Conservation (phyloP, 1,140 invertebrate genomes). For the Metaphire vulgaris region DNA sequence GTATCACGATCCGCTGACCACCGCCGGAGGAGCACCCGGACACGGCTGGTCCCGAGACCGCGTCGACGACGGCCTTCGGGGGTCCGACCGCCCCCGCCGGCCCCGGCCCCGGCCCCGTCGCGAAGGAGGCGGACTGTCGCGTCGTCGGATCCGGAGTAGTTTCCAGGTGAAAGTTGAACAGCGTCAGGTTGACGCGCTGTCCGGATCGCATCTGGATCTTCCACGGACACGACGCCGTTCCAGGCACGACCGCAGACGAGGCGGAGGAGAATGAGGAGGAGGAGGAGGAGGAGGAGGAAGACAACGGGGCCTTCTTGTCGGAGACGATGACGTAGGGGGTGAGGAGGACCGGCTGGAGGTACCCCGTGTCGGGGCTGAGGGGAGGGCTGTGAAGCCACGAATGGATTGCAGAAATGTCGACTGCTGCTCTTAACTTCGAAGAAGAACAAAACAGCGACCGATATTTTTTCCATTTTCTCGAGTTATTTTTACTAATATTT, state of each 20-base stretch:
- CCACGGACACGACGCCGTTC: conserved; percentile 10
- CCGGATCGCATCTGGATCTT: conserved; percentile 4
- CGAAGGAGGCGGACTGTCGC: no score
- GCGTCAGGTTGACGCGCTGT: conserved; percentile 11
- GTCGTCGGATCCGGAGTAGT: no score
- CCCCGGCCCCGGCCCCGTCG: no score
- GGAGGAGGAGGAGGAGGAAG: background rate
- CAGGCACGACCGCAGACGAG: background rate
- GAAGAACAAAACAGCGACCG: no score
- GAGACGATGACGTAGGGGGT: background rate
- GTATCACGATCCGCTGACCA: background rate
- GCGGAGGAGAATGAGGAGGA: conserved; percentile 6
- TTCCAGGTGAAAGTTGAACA: conserved; percentile 16
- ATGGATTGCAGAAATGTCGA: background rate
- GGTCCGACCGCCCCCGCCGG: no score
- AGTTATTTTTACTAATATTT: no score
- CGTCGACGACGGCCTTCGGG: background rate
- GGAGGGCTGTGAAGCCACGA: background rate
- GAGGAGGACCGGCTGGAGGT: background rate
- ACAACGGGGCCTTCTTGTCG: no score
- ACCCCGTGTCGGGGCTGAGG: background rate
- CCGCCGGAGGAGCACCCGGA: background rate
- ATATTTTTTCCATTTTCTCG: no score
- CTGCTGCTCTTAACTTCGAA: background rate
- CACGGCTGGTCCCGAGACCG: background rate